Evolutionary conservation across 2,113 vertebrate species (phyloP).

Genomic region (Channa maculata): DNA sequence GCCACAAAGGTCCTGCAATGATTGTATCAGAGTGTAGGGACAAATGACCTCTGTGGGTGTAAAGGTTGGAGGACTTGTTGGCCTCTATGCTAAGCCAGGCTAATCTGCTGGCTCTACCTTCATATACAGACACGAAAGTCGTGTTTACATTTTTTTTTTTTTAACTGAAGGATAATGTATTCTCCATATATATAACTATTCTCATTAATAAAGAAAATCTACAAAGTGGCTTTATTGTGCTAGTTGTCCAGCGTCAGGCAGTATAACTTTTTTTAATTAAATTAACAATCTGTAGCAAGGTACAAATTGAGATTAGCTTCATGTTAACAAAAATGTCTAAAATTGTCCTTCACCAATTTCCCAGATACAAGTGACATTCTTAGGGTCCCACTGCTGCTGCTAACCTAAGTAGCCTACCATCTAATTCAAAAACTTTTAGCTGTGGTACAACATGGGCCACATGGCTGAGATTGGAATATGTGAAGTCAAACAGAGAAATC

Average conservation of each 20-base stretch:
- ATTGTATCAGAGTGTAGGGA: no score
- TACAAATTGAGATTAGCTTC: not conserved
- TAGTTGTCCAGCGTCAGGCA: no score
- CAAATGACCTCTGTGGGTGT: no score
- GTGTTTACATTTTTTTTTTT: not conserved
- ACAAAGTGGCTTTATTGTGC: no score
- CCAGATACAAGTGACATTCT: not conserved
- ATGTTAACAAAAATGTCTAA: constrained; percentile 11
- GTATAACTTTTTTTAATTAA: not conserved
- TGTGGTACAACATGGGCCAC: constrained; percentile 24
- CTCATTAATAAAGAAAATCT: no score
- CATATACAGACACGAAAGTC: not conserved
- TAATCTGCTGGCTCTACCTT: not conserved
- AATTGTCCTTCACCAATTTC: not conserved
- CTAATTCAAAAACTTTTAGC: not conserved
- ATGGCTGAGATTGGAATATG: constrained; percentile 21
- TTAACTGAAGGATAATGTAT: not conserved
- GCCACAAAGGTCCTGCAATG: no score
- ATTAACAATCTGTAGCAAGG: not conserved
- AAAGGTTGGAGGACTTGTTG: no score
- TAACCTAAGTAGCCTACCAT: not conserved
- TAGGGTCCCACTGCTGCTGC: not conserved
- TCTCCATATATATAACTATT: no score
- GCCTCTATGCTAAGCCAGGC: not conserved
- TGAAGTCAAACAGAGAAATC: constrained; percentile 42